phyloP scores from a whole-genome alignment of 1,140 invertebrate genomes.

The Papilio dardanus region DNA sequence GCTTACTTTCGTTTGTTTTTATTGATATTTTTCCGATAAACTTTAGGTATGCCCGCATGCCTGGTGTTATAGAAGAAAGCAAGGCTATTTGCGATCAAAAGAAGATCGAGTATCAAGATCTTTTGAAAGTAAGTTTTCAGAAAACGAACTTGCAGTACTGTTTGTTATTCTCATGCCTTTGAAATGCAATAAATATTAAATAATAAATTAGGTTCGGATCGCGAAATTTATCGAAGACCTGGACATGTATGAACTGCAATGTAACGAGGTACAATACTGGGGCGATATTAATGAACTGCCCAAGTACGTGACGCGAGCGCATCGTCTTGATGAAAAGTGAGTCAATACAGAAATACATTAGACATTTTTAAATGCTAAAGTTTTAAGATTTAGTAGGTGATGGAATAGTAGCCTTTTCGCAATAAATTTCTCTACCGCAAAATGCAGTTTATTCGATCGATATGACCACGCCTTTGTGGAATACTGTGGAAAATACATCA shows the following conservation, averaged over 20 bases:
- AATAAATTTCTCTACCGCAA: background rate
- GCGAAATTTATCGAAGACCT: slow-evolving; percentile 91
- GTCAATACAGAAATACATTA: no score
- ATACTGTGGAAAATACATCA: background rate
- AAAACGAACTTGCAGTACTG: no score
- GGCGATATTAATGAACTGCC: slow-evolving; percentile 94
- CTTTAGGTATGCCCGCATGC: slow-evolving; percentile 87
- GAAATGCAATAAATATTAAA: no score
- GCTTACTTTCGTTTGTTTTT: no score
- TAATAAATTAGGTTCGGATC: slow-evolving; percentile 80
- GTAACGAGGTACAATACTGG: slow-evolving; percentile 94
- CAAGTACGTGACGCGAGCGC: slow-evolving; percentile 92
- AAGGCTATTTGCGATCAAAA: slow-evolving; percentile 91
- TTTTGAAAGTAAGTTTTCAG: slow-evolving; percentile 83
- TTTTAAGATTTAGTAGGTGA: no score
- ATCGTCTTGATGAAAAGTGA: slow-evolving; percentile 87
- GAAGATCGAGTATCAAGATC: slow-evolving; percentile 93
- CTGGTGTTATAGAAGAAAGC: slow-evolving; percentile 91
- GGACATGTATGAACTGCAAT: slow-evolving; percentile 89
- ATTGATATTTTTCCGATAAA: background rate
- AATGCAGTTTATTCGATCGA: background rate
- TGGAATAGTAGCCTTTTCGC: no score
- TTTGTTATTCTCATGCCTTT: no score
- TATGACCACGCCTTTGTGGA: background rate
- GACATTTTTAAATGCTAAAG: no score